Conservation (phyloP, 2,797 vertebrate genomes). For the Leptoclinus maculatus region DNA sequence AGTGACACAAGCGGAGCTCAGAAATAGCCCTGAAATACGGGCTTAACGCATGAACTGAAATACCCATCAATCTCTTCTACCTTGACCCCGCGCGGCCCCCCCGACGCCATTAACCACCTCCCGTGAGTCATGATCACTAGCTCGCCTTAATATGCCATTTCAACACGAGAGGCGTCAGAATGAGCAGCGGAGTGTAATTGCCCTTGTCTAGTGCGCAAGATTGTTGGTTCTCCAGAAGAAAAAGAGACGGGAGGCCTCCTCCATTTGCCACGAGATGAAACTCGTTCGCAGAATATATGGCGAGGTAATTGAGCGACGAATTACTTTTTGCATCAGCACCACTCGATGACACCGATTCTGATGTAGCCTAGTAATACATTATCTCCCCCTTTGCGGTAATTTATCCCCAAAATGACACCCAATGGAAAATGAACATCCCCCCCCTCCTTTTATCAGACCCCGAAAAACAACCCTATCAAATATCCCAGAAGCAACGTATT, state of each 20-base stretch:
- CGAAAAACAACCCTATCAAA: constrained; percentile 27
- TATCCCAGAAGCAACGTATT: not conserved
- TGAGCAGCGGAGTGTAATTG: constrained; percentile 60
- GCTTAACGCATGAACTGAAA: constrained; percentile 27
- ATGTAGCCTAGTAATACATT: constrained; percentile 67
- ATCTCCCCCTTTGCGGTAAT: constrained; percentile 61
- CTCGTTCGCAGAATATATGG: constrained; percentile 65
- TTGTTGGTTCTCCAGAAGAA: constrained; percentile 57
- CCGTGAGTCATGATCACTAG: constrained; percentile 47
- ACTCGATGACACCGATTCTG: constrained; percentile 70
- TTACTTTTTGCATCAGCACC: constrained; percentile 77
- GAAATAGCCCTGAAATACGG: constrained; percentile 31
- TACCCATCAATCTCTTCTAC: constrained; percentile 40
- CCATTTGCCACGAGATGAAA: constrained; percentile 71
- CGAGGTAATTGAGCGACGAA: constrained; percentile 79
- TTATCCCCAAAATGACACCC: constrained; percentile 59
- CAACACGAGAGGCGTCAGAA: constrained; percentile 43
- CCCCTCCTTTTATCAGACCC: constrained; percentile 22
- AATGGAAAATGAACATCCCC: constrained; percentile 35
- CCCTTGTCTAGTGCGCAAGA: constrained; percentile 57
- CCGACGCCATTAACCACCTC: constrained; percentile 38
- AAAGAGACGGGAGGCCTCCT: constrained; percentile 59
- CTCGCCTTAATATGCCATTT: constrained; percentile 59
- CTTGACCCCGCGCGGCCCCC: constrained; percentile 39
- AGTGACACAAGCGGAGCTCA: constrained; percentile 39